These are phyloP conservation scores for Erpetoichthys calabaricus DNA, from an alignment of 2,797 vertebrate species.

Conservation along the genomic window DNA sequence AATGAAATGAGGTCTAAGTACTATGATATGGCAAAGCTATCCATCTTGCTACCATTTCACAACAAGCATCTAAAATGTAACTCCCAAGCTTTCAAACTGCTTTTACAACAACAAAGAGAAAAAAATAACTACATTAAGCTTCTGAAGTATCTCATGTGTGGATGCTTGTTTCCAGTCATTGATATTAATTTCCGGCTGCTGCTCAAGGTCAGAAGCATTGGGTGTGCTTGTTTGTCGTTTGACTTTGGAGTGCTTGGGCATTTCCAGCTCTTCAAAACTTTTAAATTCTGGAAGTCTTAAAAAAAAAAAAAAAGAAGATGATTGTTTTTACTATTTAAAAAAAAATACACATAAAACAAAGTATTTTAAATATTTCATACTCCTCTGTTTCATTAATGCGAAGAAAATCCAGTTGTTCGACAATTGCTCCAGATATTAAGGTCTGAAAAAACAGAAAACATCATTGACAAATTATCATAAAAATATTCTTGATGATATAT, in stretches of 20 bases:
- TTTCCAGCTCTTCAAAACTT: constrained; percentile 84
- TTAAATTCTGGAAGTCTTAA: constrained; percentile 79
- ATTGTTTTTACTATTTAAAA: background rate
- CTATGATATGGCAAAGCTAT: no score
- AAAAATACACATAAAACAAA: background rate
- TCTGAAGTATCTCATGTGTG: constrained; percentile 73
- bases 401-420: constrained; percentile 92
- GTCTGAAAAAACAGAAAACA: constrained; percentile 52
- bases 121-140: constrained; percentile 62
- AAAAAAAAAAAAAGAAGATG: background rate
- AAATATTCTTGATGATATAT: background rate
- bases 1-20: no score
- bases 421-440: constrained; percentile 83
- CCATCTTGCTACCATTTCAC: no score
- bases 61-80: no score
- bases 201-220: constrained; percentile 64
- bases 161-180: constrained; percentile 68
- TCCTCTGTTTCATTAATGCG: constrained; percentile 76
- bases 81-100: no score
- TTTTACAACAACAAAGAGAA: no score
- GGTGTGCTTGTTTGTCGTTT: constrained; percentile 85
- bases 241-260: constrained; percentile 93
- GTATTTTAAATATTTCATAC: constrained; percentile 46
- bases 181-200: constrained; percentile 66
- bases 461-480: background rate